Conservation (phyloP, 1,140 invertebrate species). For the Wasmannia auropunctata region DNA sequence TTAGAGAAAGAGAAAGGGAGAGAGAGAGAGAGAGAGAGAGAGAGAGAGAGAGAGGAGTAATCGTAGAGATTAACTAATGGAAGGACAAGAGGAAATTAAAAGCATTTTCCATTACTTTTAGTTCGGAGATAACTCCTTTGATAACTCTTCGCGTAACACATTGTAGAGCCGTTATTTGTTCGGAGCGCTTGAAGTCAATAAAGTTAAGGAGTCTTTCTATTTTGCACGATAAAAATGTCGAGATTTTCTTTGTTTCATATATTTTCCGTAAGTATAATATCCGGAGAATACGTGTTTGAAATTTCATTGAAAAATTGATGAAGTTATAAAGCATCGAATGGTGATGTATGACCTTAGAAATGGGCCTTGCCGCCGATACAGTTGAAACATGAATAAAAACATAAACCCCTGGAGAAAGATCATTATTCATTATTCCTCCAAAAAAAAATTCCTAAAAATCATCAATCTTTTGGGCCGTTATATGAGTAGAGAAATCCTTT, state of each 20-base stretch:
- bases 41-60: too few species aligned
- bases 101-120: background rate
- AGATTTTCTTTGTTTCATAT: background rate
- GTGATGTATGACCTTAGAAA: background rate
- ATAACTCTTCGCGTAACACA: background rate
- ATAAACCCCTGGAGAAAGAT: background rate
- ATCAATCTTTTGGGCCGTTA: background rate
- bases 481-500: background rate
- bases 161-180: background rate
- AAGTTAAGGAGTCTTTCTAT: background rate
- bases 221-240: background rate
- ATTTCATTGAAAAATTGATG: slow-evolving; percentile 29
- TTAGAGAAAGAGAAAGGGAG: too few species aligned
- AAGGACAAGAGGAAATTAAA: background rate
- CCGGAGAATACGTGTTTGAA: background rate
- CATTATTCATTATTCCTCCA: background rate
- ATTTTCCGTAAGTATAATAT: background rate
- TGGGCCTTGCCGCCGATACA: background rate
- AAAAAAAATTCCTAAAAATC: background rate
- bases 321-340: background rate
- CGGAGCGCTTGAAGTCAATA: background rate
- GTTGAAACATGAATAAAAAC: background rate
- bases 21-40: too few species aligned
- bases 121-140: background rate
- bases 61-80: slow-evolving; percentile 1